Base-by-base conservation (phyloP, 2,888 invertebrate species). In the Pandemis cinnamomeana region DNA sequence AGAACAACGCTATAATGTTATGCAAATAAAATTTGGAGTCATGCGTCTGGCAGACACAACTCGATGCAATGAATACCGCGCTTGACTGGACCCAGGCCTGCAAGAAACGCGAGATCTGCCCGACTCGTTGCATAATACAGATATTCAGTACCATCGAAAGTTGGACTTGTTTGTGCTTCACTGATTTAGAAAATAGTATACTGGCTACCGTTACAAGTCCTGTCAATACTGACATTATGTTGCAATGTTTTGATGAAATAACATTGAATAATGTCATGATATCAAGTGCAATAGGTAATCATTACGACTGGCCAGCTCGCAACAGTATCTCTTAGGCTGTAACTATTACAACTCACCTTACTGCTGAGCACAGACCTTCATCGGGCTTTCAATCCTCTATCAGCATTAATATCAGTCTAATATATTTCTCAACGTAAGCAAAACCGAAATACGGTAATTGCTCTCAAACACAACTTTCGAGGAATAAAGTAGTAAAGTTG, bases 71-170 rank as follows among this genome's bases (percentile, higher is more conserved):
- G 53, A 53, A 67, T 67, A 67, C n/a, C 67, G 36, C 67, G 67
- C 51, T 67, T 67, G 41, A 41, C 36, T 67, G n/a, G 41, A 67
- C 27, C 46, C n/a, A n/a, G 67, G 53, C n/a, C 67, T 53, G 10
- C 67, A 51, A 64, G 64, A 67, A 67, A 67, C 41, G 41, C 67
- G 67, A 67, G 51, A 64, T 64, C 64, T 27, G 10, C 48, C 41
- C 8, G 51, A 10, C 41, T 66, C n/a, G n/a, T 67, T 53, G 66
- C 67, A 67, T 67, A 67, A 67, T 41, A 67, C 53, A 53, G 67
- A 67, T 67, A 67, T 67, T 53, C 51, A 58, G 27, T 42, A 53
- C 53, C 41, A 67, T 67, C 67, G 67, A 67, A 67, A 53, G 36
- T 51, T 44, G 15, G 64, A 41, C 51, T 8, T 42, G 64, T 66